These are phyloP conservation scores for Sebastes dallii DNA, from an alignment of 2,797 vertebrate genomes.

Conservation along the genomic window DNA sequence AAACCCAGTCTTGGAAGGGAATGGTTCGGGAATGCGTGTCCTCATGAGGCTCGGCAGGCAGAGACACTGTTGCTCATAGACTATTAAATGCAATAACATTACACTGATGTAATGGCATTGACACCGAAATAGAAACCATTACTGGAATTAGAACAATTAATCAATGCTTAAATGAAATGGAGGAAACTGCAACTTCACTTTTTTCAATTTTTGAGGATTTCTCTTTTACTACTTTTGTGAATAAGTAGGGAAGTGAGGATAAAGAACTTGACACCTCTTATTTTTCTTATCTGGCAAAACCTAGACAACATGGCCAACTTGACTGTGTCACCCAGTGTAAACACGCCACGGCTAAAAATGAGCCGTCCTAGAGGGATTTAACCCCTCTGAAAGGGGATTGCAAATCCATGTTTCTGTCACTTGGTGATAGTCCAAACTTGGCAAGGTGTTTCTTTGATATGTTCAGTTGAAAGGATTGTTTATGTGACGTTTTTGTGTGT, in stretches of 20 bases:
- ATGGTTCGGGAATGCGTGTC: slow-evolving; percentile 33
- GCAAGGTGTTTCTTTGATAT: slow-evolving; percentile 64
- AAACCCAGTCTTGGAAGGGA: slow-evolving; percentile 46
- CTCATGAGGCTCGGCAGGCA: slow-evolving; percentile 34
- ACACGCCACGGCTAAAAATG: slow-evolving; percentile 25
- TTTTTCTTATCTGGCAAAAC: neutral
- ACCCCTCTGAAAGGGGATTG: slow-evolving; percentile 11
- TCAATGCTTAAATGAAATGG: neutral
- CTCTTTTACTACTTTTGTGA: neutral
- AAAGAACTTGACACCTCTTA: neutral
- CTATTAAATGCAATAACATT: slow-evolving; percentile 4
- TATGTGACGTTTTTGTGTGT: slow-evolving; percentile 33
- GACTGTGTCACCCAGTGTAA: neutral
- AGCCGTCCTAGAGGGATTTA: slow-evolving; percentile 15
- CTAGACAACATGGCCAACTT: neutral
- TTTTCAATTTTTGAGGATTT: too few relatives aligned
- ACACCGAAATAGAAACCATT: neutral
- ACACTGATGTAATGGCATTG: neutral
- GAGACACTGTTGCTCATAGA: slow-evolving; percentile 9
- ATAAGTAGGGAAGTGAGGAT: neutral
- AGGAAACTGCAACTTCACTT: neutral
- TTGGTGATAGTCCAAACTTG: slow-evolving; percentile 44
- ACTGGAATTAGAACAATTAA: neutral
- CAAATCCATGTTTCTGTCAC: slow-evolving; percentile 46
- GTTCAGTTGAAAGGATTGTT: slow-evolving; percentile 60